These are phyloP conservation scores for Caenorhabditis parvicauda DNA, from an alignment of 2,888 invertebrate species.

Conservation along the genomic window DNA sequence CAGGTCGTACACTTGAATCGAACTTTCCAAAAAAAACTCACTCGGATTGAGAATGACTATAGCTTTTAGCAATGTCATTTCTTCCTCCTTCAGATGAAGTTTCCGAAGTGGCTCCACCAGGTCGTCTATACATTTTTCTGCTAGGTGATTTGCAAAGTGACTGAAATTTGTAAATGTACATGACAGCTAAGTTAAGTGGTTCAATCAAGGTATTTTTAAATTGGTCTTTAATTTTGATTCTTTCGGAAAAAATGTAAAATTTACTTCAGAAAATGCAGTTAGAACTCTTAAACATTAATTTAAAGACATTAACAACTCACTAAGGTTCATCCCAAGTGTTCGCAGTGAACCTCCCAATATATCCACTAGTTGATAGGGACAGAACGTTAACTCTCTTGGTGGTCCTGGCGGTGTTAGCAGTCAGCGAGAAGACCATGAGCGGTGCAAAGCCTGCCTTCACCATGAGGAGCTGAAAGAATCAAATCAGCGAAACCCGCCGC, in stretches of 20 bases:
- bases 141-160: conserved; percentile 58
- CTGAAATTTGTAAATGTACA: conserved; percentile 32
- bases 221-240: no score
- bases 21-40: conserved; percentile 22
- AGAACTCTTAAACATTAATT: neutral
- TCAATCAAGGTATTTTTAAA: no score
- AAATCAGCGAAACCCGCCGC: neutral
- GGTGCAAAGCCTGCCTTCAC: conserved; percentile 58
- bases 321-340: conserved; percentile 48
- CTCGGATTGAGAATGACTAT: conserved; percentile 58
- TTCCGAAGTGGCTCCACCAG: conserved; percentile 53
- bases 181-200: no score
- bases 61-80: conserved; percentile 56
- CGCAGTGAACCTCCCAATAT: conserved; percentile 42
- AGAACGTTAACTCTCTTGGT: conserved; percentile 43
- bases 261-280: no score
- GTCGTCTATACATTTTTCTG: conserved; percentile 55
- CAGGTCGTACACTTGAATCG: neutral
- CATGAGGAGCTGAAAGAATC: conserved; percentile 42
- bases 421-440: conserved; percentile 48
- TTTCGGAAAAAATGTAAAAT: no score
- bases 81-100: conserved; percentile 59
- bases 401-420: conserved; percentile 28
- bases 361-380: conserved; percentile 56
- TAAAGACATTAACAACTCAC: conserved; percentile 26